A percentile compares a stretch with the other conserved stretches of the same genome.
These are phyloP conservation scores for Plebejus anna DNA, from an alignment of 2,888 invertebrate species.

Conservation along the genomic window DNA sequence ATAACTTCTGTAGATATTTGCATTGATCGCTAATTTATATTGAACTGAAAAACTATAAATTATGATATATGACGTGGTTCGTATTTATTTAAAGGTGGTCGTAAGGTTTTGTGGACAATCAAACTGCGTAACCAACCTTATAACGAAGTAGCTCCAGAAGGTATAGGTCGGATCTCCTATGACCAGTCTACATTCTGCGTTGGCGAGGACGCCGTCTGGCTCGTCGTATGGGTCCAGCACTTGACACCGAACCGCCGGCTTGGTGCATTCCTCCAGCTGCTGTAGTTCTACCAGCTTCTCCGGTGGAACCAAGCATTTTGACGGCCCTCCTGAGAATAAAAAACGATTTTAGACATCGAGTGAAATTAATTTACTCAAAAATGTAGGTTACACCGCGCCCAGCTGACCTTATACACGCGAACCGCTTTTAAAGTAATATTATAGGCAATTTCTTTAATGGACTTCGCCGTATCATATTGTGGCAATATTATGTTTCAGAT, in stretches of 20 bases:
- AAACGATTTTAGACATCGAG: neutral
- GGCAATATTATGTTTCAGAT: constrained; percentile 20
- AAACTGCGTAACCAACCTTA: constrained; percentile 58
- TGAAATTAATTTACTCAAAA: constrained; percentile 27
- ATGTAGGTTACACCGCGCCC: constrained; percentile 29
- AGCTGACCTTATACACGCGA: constrained; percentile 28
- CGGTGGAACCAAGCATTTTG: constrained; percentile 82
- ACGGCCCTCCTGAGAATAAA: constrained; percentile 53
- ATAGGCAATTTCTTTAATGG: constrained; percentile 29
- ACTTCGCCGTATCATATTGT: constrained; percentile 18
- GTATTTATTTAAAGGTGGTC: too few species aligned
- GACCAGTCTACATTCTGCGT: constrained; percentile 82
- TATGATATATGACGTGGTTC: too few species aligned
- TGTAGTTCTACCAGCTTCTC: constrained; percentile 60
- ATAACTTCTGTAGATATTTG: too few species aligned
- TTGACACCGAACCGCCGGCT: constrained; percentile 84
- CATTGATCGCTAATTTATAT: too few species aligned
- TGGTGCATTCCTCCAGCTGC: constrained; percentile 70
- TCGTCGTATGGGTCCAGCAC: constrained; percentile 85
- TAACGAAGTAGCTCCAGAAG: constrained; percentile 84
- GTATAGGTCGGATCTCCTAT: constrained; percentile 83
- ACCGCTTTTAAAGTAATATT: constrained; percentile 29
- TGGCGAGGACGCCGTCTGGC: constrained; percentile 82
- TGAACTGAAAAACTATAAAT: too few species aligned
- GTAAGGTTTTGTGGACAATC: neutral